Base-by-base conservation (phyloP, 2,113 vertebrate genomes). In the Myotis lucifugus region DNA sequence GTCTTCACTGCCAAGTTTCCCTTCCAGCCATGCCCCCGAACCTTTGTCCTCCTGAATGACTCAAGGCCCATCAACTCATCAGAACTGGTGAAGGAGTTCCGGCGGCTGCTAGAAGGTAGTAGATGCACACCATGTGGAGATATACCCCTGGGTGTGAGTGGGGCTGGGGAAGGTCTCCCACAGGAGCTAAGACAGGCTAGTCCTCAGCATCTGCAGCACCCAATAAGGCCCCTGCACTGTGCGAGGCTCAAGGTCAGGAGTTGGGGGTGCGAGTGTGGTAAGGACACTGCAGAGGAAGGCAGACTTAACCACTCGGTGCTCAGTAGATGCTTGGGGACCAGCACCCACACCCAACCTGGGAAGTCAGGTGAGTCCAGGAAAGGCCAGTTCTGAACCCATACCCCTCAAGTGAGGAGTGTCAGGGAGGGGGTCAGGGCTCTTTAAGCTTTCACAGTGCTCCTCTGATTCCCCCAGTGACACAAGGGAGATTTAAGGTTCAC, bases 31-130 rank as follows among this genome's bases (percentile, higher is more conserved):
- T 61, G 92, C 15, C 94, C 85, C 59, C 59, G 25, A 61, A 59
- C 19, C 56, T 4, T 61, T 27, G 59, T 9, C 59, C 10, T 84
- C n/a, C 94, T 86, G 25, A 96, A 89, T 0, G 0, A 66, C 73
- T 9, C 91, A 76, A 0, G 89, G 81, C 18, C 90, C 34, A 6
- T 37, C 17, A 0, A 84, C 3, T 3, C 50, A 15, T 64, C 94
- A 0, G 78, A 90, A 11, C 96, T 97, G 82, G 95, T 97, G 77
- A 95, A 94, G 66, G 97, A 98, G 84, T 95, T 98, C 85, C 96
- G 89, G 85, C 88, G 97, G 48, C 94, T 98, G 89, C 85, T 98
- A 84, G 95, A 78, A 97, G 98, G 98, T 98, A 97, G 70, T 83
- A 52, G 40, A n/a, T 21, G 40, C 9, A 2, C 40, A 0, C 15